A percentile compares a stretch with the other conserved stretches of the same genome.
These are phyloP conservation scores for Pluvianellus socialis DNA, from an alignment of 2,113 vertebrate species.

Conservation along the genomic window DNA sequence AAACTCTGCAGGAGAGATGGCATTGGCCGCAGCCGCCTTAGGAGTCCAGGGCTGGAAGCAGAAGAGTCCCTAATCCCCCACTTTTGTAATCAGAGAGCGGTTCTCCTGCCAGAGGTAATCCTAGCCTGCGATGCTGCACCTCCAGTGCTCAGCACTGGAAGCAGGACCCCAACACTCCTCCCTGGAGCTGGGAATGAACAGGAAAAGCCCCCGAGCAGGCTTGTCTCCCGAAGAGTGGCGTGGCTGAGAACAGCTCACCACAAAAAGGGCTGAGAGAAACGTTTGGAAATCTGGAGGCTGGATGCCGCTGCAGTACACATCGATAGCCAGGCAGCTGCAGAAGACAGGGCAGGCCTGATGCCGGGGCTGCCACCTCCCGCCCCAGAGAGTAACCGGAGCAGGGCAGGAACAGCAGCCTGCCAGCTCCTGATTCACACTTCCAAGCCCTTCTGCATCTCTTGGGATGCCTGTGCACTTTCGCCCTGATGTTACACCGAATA, in stretches of 20 bases:
- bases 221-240: accelerated
- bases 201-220: neutral
- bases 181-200: neutral
- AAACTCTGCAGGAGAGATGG: neutral
- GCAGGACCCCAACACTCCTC: neutral
- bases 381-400: neutral
- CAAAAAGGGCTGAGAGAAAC: neutral
- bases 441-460: neutral
- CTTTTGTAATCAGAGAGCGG: neutral
- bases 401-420: neutral
- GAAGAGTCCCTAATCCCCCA: neutral
- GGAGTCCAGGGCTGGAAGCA: neutral
- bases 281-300: neutral
- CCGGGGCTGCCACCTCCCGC: neutral
- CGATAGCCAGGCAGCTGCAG: neutral
- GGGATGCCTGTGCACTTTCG: neutral
- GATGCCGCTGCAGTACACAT: neutral
- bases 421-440: neutral
- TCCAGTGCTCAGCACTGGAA: neutral
- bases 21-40: neutral
- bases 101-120: neutral
- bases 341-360: neutral
- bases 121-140: neutral
- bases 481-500: neutral
- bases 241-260: neutral